Evolutionary conservation across 1,140 invertebrate genomes (phyloP).

Genomic region (Macrocentrus cingulum): DNA sequence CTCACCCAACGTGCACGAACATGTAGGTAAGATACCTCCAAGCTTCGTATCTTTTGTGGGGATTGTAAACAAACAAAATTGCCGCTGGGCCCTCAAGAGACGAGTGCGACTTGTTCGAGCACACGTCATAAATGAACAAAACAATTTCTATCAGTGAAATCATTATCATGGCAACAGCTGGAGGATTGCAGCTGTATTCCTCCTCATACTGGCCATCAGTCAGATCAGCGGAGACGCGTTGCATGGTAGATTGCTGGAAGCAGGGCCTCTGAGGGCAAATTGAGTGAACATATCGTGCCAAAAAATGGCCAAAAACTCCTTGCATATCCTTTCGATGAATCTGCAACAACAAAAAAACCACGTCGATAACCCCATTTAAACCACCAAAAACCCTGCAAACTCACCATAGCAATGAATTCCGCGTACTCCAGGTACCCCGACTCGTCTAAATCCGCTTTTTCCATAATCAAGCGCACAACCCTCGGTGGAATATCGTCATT

Average conservation of each 20-base stretch:
- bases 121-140: conserved; percentile 69
- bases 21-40: conserved; percentile 96
- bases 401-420: conserved; percentile 82
- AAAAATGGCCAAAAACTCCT: conserved; percentile 63
- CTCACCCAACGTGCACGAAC: conserved; percentile 93
- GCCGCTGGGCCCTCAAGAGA: conserved; percentile 71
- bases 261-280: conserved; percentile 57
- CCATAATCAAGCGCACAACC: conserved; percentile 71
- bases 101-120: conserved; percentile 41
- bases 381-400: conserved; percentile 31
- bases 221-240: conserved; percentile 56
- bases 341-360: conserved; percentile 32
- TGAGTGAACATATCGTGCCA: conserved; percentile 59
- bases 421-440: conserved; percentile 74
- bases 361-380: neutral
- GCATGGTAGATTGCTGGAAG: conserved; percentile 26
- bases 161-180: conserved; percentile 82
- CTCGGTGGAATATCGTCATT: conserved; percentile 72
- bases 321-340: conserved; percentile 63
- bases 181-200: conserved; percentile 83
- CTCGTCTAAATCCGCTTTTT: conserved; percentile 70
- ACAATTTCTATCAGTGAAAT: conserved; percentile 73
- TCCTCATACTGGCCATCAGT: conserved; percentile 80
- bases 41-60: conserved; percentile 79
- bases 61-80: conserved; percentile 86